phyloP scores from a whole-genome alignment of 2,888 invertebrate species.

The Tenthredo scrophulariae region DNA sequence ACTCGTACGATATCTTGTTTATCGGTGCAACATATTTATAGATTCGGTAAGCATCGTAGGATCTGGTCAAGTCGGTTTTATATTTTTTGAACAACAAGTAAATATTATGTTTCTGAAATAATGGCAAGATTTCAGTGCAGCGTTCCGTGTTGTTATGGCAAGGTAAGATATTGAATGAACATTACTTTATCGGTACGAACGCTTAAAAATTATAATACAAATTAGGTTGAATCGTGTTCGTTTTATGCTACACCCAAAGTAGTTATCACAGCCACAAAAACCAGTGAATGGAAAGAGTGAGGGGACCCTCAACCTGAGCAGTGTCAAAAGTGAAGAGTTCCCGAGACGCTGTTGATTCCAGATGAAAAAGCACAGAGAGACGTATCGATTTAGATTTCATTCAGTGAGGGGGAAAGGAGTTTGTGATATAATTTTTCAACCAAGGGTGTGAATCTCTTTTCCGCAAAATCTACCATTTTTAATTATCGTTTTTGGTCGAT shows the following conservation, averaged over 20 bases:
- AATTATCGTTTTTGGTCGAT: not conserved
- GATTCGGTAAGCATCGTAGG: no score
- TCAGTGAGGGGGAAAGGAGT: not conserved
- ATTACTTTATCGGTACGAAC: not conserved
- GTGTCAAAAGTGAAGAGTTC: not conserved
- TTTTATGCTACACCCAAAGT: not conserved
- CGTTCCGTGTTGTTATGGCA: no score
- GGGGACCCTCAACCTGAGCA: not conserved
- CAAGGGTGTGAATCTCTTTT: not conserved
- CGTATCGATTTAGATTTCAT: not conserved
- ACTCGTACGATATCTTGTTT: no score
- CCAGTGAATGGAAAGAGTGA: not conserved
- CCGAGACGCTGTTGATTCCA: not conserved
- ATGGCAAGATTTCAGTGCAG: no score
- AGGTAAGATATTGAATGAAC: not conserved
- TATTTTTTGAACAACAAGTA: no score
- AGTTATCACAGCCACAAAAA: not conserved
- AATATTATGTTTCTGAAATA: no score
- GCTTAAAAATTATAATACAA: not conserved
- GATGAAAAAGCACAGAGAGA: not conserved
- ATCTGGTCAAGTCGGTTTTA: no score
- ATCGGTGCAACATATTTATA: no score
- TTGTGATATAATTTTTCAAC: not conserved
- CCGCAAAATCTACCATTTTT: not conserved
- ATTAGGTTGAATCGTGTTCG: not conserved